Conservation (phyloP, 1,140 invertebrate genomes). For the Drosophila parabipectinata region DNA sequence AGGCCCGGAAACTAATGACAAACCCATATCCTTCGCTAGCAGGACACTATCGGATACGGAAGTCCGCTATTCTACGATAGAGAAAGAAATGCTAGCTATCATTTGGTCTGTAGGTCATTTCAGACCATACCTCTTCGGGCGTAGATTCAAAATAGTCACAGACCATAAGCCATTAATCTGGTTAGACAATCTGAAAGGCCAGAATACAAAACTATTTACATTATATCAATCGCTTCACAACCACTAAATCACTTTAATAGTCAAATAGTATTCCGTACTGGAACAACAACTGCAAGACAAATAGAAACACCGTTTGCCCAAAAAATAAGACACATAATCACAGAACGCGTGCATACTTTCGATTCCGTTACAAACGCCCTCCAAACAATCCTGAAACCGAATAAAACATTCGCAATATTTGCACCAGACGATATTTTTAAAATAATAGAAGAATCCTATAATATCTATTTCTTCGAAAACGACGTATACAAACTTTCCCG, state of each 20-base stretch:
- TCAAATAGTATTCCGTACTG: no score
- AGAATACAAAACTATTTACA: constrained; percentile 8
- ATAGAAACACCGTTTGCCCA: constrained; percentile 13
- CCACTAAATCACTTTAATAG: no score
- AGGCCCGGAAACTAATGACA: not conserved
- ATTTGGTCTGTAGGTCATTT: not conserved
- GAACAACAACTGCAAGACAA: no score
- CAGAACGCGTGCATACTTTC: constrained; percentile 8
- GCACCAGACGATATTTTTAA: constrained; percentile 4
- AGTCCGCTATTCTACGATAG: constrained; percentile 18
- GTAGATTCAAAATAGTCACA: constrained; percentile 13
- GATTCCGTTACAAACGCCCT: constrained; percentile 13
- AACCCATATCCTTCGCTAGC: not conserved
- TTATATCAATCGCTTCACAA: no score
- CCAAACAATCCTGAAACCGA: constrained; percentile 4
- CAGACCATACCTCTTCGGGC: not conserved
- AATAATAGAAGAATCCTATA: constrained; percentile 2
- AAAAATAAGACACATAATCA: constrained; percentile 16
- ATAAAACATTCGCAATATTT: constrained; percentile 6
- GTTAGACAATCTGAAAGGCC: constrained; percentile 4
- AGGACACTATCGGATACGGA: constrained; percentile 20
- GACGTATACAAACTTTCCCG: constrained; percentile 13
- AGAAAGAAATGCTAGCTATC: constrained; percentile 16
- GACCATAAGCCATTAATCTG: constrained; percentile 2
- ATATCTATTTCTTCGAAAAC: constrained; percentile 10